Percentiles rank a stretch among this genome's conserved stretches.
phyloP scores from a whole-genome alignment of 2,113 vertebrate species.

The Grammomys surdaster region DNA sequence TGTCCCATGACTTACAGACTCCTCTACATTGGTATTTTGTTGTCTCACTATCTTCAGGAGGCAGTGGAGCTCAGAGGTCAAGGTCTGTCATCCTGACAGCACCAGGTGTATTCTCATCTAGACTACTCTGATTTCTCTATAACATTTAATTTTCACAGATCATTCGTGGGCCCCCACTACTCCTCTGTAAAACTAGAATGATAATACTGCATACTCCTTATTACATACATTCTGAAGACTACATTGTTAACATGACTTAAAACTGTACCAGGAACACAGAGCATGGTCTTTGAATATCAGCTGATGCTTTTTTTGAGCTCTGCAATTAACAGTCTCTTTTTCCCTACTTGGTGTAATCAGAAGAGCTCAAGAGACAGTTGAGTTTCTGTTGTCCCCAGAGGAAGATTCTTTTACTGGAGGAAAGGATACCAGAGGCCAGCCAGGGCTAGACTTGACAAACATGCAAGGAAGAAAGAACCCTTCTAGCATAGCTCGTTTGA shows the following conservation, averaged over 20 bases:
- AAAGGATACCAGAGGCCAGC: constrained; percentile 19
- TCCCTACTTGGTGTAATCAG: neutral
- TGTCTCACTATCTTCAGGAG: neutral
- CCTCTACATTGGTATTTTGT: neutral
- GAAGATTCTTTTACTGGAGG: constrained; percentile 32
- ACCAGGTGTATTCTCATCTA: neutral
- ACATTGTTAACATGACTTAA: neutral
- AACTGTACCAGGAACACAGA: neutral
- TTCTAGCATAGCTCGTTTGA: neutral
- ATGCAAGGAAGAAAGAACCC: constrained; percentile 8
- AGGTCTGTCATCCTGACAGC: neutral
- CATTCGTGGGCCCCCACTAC: neutral
- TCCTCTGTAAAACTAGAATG: neutral
- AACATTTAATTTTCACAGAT: neutral
- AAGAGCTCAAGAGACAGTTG: neutral
- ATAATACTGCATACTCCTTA: neutral
- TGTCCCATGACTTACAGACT: neutral
- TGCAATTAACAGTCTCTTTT: neutral
- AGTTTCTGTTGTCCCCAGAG: constrained; percentile 24
- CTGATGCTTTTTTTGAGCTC: neutral
- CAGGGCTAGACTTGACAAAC: constrained; percentile 7
- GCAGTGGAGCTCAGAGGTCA: neutral
- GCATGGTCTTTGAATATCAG: neutral
- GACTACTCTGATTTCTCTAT: neutral
- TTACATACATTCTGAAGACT: neutral